These are phyloP conservation scores for Mungos mungo DNA, from an alignment of 2,113 vertebrate genomes.

Conservation along the genomic window DNA sequence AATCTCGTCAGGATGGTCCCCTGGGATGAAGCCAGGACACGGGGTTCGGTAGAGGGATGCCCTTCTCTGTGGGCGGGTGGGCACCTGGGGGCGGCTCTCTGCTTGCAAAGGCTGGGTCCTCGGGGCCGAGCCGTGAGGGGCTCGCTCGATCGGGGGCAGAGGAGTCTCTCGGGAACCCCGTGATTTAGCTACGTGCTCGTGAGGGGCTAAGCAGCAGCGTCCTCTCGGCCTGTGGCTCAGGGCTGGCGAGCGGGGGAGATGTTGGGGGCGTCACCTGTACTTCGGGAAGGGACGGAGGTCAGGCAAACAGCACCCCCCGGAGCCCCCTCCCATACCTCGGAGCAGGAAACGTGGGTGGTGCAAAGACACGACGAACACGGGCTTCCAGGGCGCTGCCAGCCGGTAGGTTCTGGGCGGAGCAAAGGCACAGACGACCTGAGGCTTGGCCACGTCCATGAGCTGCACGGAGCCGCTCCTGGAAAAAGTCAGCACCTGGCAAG, in stretches of 20 bases:
- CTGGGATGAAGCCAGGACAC: conserved; percentile 38
- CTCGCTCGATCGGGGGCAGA: background rate
- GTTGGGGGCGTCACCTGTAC: background rate
- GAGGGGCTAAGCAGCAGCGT: background rate
- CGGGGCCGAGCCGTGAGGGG: background rate
- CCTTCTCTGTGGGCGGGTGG: background rate
- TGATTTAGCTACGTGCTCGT: background rate
- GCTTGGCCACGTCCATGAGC: conserved; percentile 84
- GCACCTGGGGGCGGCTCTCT: background rate
- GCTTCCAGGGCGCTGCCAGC: conserved; percentile 83
- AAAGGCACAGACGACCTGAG: conserved; percentile 83
- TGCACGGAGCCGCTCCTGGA: conserved; percentile 85
- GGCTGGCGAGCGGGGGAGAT: background rate
- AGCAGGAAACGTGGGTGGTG: conserved; percentile 84
- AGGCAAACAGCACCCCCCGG: background rate
- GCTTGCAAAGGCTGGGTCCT: background rate
- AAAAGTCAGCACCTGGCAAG: conserved; percentile 86
- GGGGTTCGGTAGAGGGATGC: fast-evolving
- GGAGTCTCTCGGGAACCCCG: background rate
- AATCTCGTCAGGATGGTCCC: conserved; percentile 22
- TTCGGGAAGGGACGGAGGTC: background rate
- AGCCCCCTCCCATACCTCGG: conserved; percentile 80
- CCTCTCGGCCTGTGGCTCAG: background rate
- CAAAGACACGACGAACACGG: conserved; percentile 84
- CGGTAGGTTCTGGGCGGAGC: conserved; percentile 73